Evolutionary conservation across 1,140 invertebrate species (phyloP).

Genomic region (Mycetomoellerius zeteki): DNA sequence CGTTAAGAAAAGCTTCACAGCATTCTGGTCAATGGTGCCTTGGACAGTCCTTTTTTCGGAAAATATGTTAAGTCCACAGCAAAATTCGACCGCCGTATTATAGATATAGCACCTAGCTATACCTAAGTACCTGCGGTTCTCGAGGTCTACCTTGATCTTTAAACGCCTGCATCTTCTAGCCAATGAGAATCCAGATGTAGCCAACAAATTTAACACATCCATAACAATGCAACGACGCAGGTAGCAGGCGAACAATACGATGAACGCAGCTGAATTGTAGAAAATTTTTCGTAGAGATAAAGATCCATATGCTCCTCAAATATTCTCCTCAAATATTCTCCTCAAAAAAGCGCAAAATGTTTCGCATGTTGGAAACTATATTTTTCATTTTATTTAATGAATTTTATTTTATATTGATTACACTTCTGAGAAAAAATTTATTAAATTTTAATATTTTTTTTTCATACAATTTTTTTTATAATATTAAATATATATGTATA

Average conservation of each 20-base stretch:
- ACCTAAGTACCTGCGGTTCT: conserved; percentile 25
- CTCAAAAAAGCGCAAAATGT: not conserved
- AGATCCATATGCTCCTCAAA: not conserved
- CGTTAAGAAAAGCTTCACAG: not conserved
- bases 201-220: conserved; percentile 14
- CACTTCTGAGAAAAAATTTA: no score
- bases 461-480: no score
- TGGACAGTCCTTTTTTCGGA: not conserved
- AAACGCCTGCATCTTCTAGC: not conserved
- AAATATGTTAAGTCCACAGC: not conserved
- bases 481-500: no score
- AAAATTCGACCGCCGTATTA: conserved; percentile 6
- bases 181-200: not conserved
- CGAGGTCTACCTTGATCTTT: conserved; percentile 10
- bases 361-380: not conserved
- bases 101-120: not conserved
- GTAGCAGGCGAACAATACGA: not conserved
- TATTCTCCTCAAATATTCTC: not conserved
- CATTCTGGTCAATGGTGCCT: not conserved
- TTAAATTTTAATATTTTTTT: no score
- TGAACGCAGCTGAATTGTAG: not conserved
- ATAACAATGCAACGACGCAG: conserved; percentile 30
- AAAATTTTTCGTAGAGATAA: not conserved
- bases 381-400: not conserved
- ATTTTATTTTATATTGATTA: conserved; percentile 9